Evolutionary conservation across 2,888 invertebrate species (phyloP).

Genomic region (Meiosimyza platycephala): DNA sequence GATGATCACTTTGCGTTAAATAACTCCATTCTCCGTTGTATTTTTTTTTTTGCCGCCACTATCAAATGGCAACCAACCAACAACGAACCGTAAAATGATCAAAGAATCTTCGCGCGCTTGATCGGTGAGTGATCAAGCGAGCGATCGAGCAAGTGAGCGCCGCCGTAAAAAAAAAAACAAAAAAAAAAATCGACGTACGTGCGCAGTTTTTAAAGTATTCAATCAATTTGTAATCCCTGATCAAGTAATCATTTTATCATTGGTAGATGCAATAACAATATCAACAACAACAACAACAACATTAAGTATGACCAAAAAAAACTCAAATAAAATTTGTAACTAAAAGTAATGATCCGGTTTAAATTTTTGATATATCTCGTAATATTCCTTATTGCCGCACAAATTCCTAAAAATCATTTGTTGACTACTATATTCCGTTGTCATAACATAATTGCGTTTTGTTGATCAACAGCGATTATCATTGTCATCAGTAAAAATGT

Average conservation of each 20-base stretch:
- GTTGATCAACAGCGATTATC: too few species aligned
- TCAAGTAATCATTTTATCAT: conserved; percentile 46
- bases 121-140: background rate
- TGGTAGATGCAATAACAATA: conserved; percentile 13
- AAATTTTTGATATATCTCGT: too few species aligned
- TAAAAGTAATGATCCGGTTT: too few species aligned
- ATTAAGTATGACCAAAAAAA: too few species aligned
- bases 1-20: conserved; percentile 6
- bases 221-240: conserved; percentile 55
- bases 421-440: too few species aligned
- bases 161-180: conserved; percentile 33
- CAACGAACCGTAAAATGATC: conserved; percentile 64
- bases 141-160: too few species aligned
- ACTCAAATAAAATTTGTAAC: too few species aligned
- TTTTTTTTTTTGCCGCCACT: background rate
- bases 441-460: too few species aligned
- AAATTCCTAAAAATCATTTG: too few species aligned
- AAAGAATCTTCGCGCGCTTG: conserved; percentile 64
- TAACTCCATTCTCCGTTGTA: background rate
- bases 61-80: background rate
- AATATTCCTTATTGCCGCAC: too few species aligned
- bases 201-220: conserved; percentile 50
- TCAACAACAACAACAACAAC: background rate
- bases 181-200: conserved; percentile 40
- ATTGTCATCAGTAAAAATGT: too few species aligned